Conservation (phyloP, 2,888 invertebrate species). For the Melinopterus prodromus region DNA sequence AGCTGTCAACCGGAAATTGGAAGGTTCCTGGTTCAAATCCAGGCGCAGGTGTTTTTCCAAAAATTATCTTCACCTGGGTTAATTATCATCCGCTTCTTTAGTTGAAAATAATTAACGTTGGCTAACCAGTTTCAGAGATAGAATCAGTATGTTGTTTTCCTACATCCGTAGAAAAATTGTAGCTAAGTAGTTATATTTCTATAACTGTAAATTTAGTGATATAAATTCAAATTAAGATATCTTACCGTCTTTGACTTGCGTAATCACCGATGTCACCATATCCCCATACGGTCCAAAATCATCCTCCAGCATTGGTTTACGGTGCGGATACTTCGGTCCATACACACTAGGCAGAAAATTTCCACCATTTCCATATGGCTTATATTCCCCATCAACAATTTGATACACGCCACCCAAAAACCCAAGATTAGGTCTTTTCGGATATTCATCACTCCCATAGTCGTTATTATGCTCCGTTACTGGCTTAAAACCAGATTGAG, state of each 20-base stretch:
- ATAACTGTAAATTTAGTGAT: background rate
- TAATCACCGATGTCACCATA: constrained; percentile 57
- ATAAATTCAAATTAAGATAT: constrained; percentile 28
- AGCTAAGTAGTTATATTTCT: too few species aligned
- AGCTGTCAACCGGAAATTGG: too few species aligned
- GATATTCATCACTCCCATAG: constrained; percentile 21
- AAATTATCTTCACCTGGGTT: too few species aligned
- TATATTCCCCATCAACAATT: constrained; percentile 14
- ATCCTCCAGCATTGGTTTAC: constrained; percentile 51
- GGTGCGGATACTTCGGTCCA: constrained; percentile 34
- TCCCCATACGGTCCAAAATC: constrained; percentile 54
- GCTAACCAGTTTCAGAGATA: too few species aligned
- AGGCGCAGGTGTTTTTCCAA: too few species aligned
- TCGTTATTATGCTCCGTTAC: constrained; percentile 28
- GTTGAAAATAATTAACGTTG: too few species aligned
- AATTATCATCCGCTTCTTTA: too few species aligned
- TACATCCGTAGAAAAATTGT: background rate
- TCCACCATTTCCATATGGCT: constrained; percentile 21
- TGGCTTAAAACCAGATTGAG: constrained; percentile 19
- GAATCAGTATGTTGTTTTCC: too few species aligned
- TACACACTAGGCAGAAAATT: constrained; percentile 27
- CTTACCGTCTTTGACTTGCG: constrained; percentile 54
- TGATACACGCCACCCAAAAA: constrained; percentile 18
- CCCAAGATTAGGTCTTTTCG: constrained; percentile 28
- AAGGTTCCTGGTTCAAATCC: too few species aligned